Percentiles rank a stretch among this genome's conserved stretches.
These are phyloP conservation scores for Aegithalos caudatus DNA, from an alignment of 2,113 vertebrate species.

Conservation along the genomic window DNA sequence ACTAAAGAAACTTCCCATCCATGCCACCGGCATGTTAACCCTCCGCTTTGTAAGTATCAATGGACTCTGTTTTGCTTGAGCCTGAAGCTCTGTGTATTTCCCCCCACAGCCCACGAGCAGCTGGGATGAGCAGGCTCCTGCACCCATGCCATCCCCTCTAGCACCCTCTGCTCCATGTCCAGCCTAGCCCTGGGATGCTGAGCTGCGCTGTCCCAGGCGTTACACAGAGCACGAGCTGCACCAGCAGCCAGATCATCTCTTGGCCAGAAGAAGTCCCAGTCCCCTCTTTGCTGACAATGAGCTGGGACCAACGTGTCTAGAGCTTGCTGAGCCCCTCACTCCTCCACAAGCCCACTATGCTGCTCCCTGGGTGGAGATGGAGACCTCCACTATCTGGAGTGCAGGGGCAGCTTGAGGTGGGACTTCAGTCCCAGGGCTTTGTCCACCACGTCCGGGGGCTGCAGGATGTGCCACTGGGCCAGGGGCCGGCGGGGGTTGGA, in stretches of 20 bases:
- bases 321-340: neutral
- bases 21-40: fast-evolving
- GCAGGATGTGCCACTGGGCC: conserved; percentile 91
- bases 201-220: neutral
- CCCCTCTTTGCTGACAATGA: neutral
- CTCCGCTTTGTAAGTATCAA: neutral
- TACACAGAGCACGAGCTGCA: neutral
- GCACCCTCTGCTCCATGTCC: neutral
- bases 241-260: neutral
- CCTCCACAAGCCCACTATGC: neutral
- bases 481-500: conserved; percentile 88
- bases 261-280: neutral
- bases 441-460: conserved; percentile 81
- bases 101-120: fast-evolving
- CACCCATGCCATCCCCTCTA: fast-evolving
- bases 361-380: neutral
- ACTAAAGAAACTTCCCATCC: neutral
- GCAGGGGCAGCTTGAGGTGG: conserved; percentile 66
- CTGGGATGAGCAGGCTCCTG: neutral
- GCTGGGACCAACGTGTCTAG: neutral
- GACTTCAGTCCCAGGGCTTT: conserved; percentile 74
- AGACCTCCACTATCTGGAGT: neutral
- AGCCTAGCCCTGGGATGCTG: neutral
- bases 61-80: neutral
- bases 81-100: neutral